A percentile compares a stretch with the other conserved stretches of the same genome.
Conservation (phyloP, 2,797 vertebrate genomes). For the Myotis vivesi region DNA sequence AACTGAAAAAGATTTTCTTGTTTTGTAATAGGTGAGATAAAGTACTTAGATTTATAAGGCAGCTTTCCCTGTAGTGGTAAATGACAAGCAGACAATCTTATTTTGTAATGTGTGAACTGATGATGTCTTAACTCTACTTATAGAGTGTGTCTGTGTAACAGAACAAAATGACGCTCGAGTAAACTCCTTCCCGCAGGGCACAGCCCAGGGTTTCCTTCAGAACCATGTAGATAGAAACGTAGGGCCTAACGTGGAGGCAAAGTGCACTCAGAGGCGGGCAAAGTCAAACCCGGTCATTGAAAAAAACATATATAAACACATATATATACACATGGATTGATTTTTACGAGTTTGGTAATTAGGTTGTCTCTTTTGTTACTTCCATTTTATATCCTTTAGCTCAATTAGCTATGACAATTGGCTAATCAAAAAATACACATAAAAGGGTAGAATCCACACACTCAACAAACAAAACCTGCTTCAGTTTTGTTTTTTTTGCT, state of each 20-base stretch:
- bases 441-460: background rate
- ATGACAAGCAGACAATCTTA: slow-evolving; percentile 89
- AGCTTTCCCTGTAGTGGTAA: slow-evolving; percentile 79
- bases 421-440: background rate
- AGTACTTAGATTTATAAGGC: slow-evolving; percentile 79
- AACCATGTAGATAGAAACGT: background rate
- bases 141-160: slow-evolving; percentile 75
- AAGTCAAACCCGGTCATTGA: background rate
- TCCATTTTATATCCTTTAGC: slow-evolving; percentile 49
- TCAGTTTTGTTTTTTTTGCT: slow-evolving; percentile 49
- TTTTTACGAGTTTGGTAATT: slow-evolving; percentile 54
- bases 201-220: background rate
- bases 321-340: background rate
- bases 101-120: slow-evolving; percentile 80
- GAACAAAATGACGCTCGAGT: slow-evolving; percentile 73
- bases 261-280: slow-evolving; percentile 47
- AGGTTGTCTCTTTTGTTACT: slow-evolving; percentile 48
- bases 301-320: background rate
- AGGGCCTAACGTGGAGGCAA: slow-evolving; percentile 52
- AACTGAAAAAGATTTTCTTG: slow-evolving; percentile 69
- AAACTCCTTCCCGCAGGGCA: slow-evolving; percentile 52
- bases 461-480: slow-evolving; percentile 59
- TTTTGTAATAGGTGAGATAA: slow-evolving; percentile 70
- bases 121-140: slow-evolving; percentile 70
- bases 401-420: slow-evolving; percentile 58